A percentile compares a stretch with the other conserved stretches of the same genome.
Conservation (phyloP, 1,140 invertebrate genomes). For the Oryzaephilus surinamensis region DNA sequence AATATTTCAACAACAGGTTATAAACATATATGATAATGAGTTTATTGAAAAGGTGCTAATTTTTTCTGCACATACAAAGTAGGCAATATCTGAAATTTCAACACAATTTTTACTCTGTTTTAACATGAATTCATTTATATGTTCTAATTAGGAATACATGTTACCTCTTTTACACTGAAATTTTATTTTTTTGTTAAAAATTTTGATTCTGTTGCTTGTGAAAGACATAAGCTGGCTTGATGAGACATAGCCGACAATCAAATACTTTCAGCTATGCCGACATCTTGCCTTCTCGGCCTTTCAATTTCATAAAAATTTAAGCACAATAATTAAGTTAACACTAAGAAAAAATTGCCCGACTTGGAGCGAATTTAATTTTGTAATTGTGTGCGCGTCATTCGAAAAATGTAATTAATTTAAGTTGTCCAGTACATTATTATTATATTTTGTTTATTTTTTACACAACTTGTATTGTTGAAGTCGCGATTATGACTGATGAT, state of each 20-base stretch:
- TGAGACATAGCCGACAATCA: slow-evolving; percentile 52
- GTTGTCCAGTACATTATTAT: not conserved
- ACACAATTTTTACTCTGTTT: too few relatives aligned
- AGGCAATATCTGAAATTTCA: too few relatives aligned
- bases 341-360: slow-evolving; percentile 6
- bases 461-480: slow-evolving; percentile 3
- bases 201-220: slow-evolving; percentile 1
- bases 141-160: too few relatives aligned
- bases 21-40: too few relatives aligned
- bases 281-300: slow-evolving; percentile 52
- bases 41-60: too few relatives aligned
- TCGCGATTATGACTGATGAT: slow-evolving; percentile 3
- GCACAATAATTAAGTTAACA: not conserved
- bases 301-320: not conserved
- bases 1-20: too few relatives aligned
- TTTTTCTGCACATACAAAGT: too few relatives aligned
- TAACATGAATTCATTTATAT: too few relatives aligned
- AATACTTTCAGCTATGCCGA: slow-evolving; percentile 54
- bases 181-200: too few relatives aligned
- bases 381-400: too few relatives aligned
- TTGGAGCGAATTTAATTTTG: too few relatives aligned
- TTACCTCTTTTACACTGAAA: too few relatives aligned
- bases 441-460: not conserved
- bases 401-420: not conserved
- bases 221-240: slow-evolving; percentile 46